These are phyloP conservation scores for Rhinichthys osculus DNA, from an alignment of 2,797 vertebrate species.

Conservation along the genomic window DNA sequence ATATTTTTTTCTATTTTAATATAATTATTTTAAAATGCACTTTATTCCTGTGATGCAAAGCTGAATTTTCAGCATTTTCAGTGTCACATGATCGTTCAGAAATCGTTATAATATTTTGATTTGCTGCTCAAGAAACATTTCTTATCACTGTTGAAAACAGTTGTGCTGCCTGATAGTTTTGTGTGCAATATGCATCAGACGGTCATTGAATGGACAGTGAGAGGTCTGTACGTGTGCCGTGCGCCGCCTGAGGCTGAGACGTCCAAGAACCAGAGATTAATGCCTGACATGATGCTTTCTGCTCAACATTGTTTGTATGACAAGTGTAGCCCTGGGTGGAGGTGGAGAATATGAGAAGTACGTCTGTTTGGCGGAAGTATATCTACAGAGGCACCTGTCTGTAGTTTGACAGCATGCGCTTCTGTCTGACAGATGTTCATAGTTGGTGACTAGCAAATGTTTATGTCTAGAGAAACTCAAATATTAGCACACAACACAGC, in stretches of 20 bases:
- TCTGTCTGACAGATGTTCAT: slow-evolving; percentile 36
- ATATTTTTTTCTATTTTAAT: background rate
- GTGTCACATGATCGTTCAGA: background rate
- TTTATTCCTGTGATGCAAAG: background rate
- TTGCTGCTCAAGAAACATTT: background rate
- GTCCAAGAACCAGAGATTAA: background rate
- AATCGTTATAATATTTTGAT: background rate
- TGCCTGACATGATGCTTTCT: slow-evolving; percentile 18
- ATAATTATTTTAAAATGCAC: background rate
- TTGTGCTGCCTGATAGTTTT: background rate
- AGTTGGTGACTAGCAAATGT: slow-evolving; percentile 17
- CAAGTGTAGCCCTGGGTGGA: slow-evolving; percentile 19
- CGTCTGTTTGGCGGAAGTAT: background rate
- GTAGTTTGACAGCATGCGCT: background rate
- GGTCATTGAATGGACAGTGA: background rate
- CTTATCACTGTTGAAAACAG: background rate
- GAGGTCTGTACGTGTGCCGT: background rate
- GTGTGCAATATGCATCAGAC: background rate
- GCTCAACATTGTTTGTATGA: slow-evolving; percentile 26
- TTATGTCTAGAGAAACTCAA: slow-evolving; percentile 21
- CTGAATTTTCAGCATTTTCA: background rate
- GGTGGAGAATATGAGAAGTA: background rate
- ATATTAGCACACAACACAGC: slow-evolving; percentile 22
- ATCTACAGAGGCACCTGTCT: slow-evolving; percentile 33
- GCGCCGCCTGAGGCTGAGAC: background rate